A percentile compares a stretch with the other conserved stretches of the same genome.
Conservation (phyloP, 2,888 invertebrate genomes). For the Lochmaea capreae region DNA sequence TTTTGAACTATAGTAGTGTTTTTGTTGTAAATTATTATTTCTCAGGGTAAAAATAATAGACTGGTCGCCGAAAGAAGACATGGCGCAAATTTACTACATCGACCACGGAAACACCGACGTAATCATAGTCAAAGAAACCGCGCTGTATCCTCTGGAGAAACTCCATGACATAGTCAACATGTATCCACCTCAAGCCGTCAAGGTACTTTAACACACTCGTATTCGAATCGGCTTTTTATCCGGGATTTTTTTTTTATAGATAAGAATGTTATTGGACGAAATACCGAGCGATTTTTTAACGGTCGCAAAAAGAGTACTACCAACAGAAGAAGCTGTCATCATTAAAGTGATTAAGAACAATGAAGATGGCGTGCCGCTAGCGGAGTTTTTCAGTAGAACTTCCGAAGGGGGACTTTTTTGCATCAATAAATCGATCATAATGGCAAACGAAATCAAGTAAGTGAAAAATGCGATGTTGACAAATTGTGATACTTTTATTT, state of each 20-base stretch:
- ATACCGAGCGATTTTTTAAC: conserved; percentile 61
- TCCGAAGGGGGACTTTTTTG: conserved; percentile 74
- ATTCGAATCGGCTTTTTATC: background rate
- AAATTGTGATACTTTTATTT: background rate
- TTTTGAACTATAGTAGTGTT: too few relatives aligned
- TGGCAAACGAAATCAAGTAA: conserved; percentile 65
- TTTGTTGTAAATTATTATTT: too few relatives aligned
- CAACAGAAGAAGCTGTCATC: conserved; percentile 72
- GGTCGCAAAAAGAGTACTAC: conserved; percentile 64
- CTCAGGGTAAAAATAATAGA: conserved; percentile 66
- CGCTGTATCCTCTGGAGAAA: conserved; percentile 67
- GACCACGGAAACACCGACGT: conserved; percentile 69
- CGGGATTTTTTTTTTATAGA: conserved; percentile 41
- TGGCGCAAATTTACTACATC: conserved; percentile 68
- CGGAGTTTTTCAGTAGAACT: conserved; percentile 77
- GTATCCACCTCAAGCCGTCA: conserved; percentile 65
- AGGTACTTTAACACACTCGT: conserved; percentile 47
- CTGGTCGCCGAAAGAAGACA: conserved; percentile 60
- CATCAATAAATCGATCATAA: conserved; percentile 76
- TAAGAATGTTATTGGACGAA: conserved; percentile 54
- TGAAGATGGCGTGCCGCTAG: conserved; percentile 64
- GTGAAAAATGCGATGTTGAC: conserved; percentile 3
- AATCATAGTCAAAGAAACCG: conserved; percentile 59
- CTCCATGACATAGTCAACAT: conserved; percentile 61
- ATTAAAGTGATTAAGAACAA: conserved; percentile 62